Evolutionary conservation across 2,888 invertebrate genomes (phyloP).

Genomic region (Monopis laevigella): DNA sequence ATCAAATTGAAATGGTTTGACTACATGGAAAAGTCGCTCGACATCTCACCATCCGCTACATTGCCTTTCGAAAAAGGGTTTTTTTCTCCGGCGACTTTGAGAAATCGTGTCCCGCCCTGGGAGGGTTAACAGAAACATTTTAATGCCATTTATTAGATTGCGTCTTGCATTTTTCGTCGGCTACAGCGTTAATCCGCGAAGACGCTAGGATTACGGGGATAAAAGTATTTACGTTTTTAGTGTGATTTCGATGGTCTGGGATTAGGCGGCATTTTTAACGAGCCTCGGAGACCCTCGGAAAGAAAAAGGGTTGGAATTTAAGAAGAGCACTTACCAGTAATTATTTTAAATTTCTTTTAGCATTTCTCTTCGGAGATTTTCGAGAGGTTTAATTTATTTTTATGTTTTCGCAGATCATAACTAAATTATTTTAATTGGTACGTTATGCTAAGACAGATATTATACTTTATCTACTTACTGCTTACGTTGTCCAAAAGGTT

Average conservation of each 20-base stretch:
- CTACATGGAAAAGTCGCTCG: too few relatives aligned
- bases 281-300: slow-evolving; percentile 39
- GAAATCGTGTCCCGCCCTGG: slow-evolving; percentile 55
- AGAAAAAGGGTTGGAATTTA: slow-evolving; percentile 44
- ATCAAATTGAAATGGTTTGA: too few relatives aligned
- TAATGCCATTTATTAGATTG: slow-evolving; percentile 69
- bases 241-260: slow-evolving; percentile 54
- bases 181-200: slow-evolving; percentile 62
- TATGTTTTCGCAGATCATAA: too few relatives aligned
- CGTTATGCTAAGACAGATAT: too few relatives aligned
- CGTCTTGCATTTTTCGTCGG: slow-evolving; percentile 60
- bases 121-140: slow-evolving; percentile 65
- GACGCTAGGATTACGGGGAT: slow-evolving; percentile 54
- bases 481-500: too few relatives aligned
- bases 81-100: slow-evolving; percentile 52
- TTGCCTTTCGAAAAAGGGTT: slow-evolving; percentile 52
- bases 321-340: slow-evolving; percentile 49
- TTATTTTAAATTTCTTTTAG: slow-evolving; percentile 55
- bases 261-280: slow-evolving; percentile 55
- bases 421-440: too few relatives aligned
- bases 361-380: slow-evolving; percentile 34
- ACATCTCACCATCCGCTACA: slow-evolving; percentile 63
- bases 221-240: slow-evolving; percentile 62
- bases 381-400: too few relatives aligned
- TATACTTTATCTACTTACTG: too few relatives aligned